Conservation (phyloP, 2,888 invertebrate species). For the Holacanthella duospinosa region DNA sequence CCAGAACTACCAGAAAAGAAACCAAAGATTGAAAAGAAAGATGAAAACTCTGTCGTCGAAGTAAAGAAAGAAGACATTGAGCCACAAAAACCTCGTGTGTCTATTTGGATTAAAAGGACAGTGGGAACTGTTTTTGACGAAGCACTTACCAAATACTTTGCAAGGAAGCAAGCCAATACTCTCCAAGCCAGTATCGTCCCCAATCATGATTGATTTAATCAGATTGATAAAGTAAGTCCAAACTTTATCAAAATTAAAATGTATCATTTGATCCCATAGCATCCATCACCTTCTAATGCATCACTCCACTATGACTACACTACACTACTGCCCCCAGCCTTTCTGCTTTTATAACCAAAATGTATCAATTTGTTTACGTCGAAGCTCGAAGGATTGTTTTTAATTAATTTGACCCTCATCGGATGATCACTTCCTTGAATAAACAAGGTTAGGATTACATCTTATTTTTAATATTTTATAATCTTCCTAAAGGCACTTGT, state of each 20-base stretch:
- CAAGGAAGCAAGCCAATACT: constrained; percentile 33
- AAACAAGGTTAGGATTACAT: neutral
- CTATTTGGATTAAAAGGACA: constrained; percentile 75
- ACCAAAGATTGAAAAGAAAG: neutral
- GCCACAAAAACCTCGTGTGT: constrained; percentile 47
- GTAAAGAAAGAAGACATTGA: neutral
- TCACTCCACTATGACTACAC: too few species aligned
- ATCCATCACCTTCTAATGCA: too few species aligned
- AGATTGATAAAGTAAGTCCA: too few species aligned
- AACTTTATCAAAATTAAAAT: too few species aligned
- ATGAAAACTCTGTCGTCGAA: neutral
- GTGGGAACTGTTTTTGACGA: constrained; percentile 64
- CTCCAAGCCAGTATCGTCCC: constrained; percentile 9
- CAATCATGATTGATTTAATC: too few species aligned
- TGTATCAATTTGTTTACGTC: too few species aligned
- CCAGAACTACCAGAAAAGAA: constrained; percentile 10
- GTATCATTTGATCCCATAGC: too few species aligned
- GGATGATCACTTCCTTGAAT: neutral
- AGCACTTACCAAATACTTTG: constrained; percentile 48
- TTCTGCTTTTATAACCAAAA: too few species aligned
- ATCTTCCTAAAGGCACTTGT: too few species aligned
- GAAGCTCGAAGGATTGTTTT: neutral
- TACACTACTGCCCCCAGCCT: too few species aligned
- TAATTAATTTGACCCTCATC: neutral
- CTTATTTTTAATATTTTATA: too few species aligned